A percentile compares a stretch with the other conserved stretches of the same genome.
These are phyloP conservation scores for Muscicapa comitata DNA, from an alignment of 2,797 vertebrate genomes.

Conservation along the genomic window DNA sequence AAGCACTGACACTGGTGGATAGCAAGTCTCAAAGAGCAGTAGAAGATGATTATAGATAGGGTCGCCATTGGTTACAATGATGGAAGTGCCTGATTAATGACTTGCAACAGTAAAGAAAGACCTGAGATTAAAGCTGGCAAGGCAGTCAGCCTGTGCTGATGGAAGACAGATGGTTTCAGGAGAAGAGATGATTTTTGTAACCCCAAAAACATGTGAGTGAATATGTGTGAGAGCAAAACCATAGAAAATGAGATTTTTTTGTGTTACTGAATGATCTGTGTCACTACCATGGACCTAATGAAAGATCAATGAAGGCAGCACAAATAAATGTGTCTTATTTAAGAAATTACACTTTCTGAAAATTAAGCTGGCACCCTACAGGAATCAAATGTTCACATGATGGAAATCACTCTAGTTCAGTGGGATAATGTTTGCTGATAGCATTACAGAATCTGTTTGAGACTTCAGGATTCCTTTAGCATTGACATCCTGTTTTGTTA, in stretches of 20 bases:
- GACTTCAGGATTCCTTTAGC: background rate
- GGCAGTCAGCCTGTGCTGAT: background rate
- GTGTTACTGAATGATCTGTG: background rate
- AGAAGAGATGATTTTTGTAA: background rate
- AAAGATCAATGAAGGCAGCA: conserved; percentile 30
- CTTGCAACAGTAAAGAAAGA: background rate
- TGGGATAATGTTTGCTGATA: background rate
- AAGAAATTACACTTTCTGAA: conserved; percentile 24
- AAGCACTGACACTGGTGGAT: conserved; percentile 5
- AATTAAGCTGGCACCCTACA: background rate
- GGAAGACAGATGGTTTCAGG: conserved; percentile 20
- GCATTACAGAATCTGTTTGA: background rate
- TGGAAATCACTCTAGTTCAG: background rate
- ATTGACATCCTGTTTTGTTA: background rate
- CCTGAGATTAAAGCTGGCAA: conserved; percentile 13
- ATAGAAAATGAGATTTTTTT: background rate
- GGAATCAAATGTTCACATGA: background rate
- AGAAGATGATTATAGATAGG: conserved; percentile 44
- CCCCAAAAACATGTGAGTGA: background rate
- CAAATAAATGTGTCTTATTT: conserved; percentile 27
- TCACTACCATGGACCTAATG: background rate
- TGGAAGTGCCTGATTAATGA: conserved; percentile 51
- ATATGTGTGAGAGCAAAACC: background rate
- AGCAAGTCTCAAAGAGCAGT: conserved; percentile 5
- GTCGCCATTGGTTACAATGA: conserved; percentile 10